These are phyloP conservation scores for Himalopsyche japonica DNA, from an alignment of 2,888 invertebrate genomes.

Conservation along the genomic window DNA sequence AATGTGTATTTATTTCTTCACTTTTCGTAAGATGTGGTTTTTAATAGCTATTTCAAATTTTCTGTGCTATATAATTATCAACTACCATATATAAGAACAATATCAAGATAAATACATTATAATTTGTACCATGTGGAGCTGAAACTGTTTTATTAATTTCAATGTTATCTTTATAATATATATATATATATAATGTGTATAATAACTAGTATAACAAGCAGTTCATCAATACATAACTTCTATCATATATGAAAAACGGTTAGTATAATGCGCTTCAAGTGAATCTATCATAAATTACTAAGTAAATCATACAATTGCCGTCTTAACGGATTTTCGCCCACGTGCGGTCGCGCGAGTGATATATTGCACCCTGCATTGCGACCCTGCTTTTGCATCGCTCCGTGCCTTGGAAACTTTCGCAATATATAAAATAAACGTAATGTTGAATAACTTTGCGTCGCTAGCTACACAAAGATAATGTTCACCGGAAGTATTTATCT, in stretches of 20 bases:
- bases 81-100: no score
- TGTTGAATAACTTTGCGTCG: slow-evolving; percentile 7
- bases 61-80: no score
- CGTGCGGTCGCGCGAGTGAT: background rate
- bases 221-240: background rate
- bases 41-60: no score
- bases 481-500: background rate
- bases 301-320: background rate
- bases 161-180: no score
- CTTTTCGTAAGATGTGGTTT: no score
- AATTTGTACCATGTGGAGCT: no score
- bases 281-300: background rate
- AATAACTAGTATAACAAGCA: no score
- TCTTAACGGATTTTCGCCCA: background rate
- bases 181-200: no score
- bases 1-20: no score
- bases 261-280: background rate
- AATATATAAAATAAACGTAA: slow-evolving; percentile 13
- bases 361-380: background rate
- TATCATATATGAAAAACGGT: background rate
- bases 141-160: no score
- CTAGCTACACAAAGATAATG: slow-evolving; percentile 2
- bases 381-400: background rate
- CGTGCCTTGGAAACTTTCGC: slow-evolving; percentile 6
- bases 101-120: no score